Conservation (phyloP, 2,113 vertebrate genomes). For the Eulacestoma nigropectus region DNA sequence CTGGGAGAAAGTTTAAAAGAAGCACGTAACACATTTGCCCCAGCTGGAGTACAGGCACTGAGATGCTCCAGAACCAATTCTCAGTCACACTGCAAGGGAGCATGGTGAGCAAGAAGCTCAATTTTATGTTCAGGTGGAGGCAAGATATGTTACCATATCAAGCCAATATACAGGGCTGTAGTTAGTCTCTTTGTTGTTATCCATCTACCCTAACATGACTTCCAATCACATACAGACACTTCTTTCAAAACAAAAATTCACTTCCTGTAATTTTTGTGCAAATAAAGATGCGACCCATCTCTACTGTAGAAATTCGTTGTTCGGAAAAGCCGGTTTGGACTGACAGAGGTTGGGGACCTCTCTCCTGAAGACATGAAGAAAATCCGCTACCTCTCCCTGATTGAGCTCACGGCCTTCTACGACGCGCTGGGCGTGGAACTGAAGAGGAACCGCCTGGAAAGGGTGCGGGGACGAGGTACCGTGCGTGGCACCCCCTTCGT, state of each 20-base stretch:
- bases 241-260: neutral
- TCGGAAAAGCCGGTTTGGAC: slow-evolving; percentile 77
- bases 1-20: neutral
- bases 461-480: slow-evolving; percentile 80
- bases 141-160: neutral
- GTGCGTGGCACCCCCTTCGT: neutral
- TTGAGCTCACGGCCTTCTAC: slow-evolving; percentile 84
- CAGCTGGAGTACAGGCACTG: neutral
- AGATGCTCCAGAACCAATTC: neutral
- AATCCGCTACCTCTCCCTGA: slow-evolving; percentile 82
- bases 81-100: neutral
- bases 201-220: neutral
- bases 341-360: slow-evolving; percentile 81
- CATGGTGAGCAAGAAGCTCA: neutral
- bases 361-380: slow-evolving; percentile 87
- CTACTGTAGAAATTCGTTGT: slow-evolving; percentile 75
- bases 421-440: slow-evolving; percentile 82
- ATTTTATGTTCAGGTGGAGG: neutral
- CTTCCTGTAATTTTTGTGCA: neutral
- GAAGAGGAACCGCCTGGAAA: slow-evolving; percentile 78
- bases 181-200: neutral
- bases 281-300: neutral
- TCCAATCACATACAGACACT: accelerated
- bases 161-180: neutral
- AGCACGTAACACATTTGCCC: accelerated